Percentiles rank a stretch among this genome's conserved stretches.
Conservation (phyloP, 2,888 invertebrate species). For the Spisula subtruncata region DNA sequence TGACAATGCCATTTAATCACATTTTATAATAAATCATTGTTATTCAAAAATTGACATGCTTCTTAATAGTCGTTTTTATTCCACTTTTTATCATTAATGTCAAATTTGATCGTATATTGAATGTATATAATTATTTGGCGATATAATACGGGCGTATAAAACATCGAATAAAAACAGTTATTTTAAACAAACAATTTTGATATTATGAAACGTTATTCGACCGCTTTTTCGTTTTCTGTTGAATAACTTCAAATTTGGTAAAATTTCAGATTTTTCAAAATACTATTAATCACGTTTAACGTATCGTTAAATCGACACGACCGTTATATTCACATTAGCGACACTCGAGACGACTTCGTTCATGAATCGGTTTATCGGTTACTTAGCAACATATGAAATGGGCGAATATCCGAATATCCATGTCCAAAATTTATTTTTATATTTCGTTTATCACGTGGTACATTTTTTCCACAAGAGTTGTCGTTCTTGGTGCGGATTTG, state of each 20-base stretch:
- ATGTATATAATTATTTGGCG: neutral
- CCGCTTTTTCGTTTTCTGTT: neutral
- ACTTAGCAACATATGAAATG: constrained; percentile 45
- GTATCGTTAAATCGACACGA: constrained; percentile 41
- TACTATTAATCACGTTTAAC: constrained; percentile 4
- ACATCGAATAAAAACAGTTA: neutral
- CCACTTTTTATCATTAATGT: neutral
- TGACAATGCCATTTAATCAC: no score
- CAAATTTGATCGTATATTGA: neutral
- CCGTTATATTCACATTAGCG: constrained; percentile 57
- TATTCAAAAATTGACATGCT: neutral
- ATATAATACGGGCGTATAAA: constrained; percentile 1
- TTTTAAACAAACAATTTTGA: neutral
- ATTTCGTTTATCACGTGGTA: neutral
- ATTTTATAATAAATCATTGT: neutral
- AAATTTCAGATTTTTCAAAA: neutral
- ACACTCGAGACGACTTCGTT: constrained; percentile 31
- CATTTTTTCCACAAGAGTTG: neutral
- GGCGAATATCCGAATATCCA: constrained; percentile 49
- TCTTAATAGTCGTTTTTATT: neutral
- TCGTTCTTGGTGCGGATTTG: neutral
- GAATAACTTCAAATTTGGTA: neutral
- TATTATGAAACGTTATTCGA: neutral
- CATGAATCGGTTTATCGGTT: constrained; percentile 45
- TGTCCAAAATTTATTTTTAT: constrained; percentile 50